Evolutionary conservation across 2,888 invertebrate genomes (phyloP).

Genomic region (Trachelus iudaicus): DNA sequence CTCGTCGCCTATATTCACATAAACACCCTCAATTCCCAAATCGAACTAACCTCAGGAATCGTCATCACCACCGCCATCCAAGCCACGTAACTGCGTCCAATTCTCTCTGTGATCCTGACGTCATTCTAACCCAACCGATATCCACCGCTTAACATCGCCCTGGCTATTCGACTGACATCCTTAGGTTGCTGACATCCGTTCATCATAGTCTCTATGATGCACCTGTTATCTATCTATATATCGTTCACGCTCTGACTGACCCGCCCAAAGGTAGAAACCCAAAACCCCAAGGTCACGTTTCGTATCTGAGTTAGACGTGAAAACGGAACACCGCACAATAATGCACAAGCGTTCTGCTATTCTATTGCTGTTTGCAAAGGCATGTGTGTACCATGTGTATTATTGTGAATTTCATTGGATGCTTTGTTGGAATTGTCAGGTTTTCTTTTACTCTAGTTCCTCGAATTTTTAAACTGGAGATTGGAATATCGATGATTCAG

Average conservation of each 20-base stretch:
- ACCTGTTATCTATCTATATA: neutral
- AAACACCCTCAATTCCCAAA: conserved; percentile 45
- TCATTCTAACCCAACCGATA: conserved; percentile 63
- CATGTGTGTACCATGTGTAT: conserved; percentile 6
- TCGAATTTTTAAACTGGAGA: too few relatives aligned
- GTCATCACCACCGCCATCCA: conserved; percentile 45
- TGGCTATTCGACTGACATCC: neutral
- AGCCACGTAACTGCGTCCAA: conserved; percentile 61
- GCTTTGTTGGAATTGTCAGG: conserved; percentile 4
- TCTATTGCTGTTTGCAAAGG: conserved; percentile 19
- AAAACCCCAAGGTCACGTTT: neutral
- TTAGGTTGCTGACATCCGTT: neutral
- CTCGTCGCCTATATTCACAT: conserved; percentile 84
- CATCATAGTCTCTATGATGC: neutral
- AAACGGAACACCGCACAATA: conserved; percentile 26
- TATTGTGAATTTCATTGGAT: conserved; percentile 12
- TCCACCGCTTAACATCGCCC: conserved; percentile 23
- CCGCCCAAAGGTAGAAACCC: too few relatives aligned
- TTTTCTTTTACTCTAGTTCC: neutral
- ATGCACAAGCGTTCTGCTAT: conserved; percentile 25
- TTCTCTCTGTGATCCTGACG: conserved; percentile 57
- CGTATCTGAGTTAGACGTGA: conserved; percentile 6
- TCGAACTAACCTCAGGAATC: conserved; percentile 53
- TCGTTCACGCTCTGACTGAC: neutral
- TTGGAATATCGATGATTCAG: neutral